These are phyloP conservation scores for Cossypha polioptera DNA, from an alignment of 2,797 vertebrate species.

Conservation along the genomic window DNA sequence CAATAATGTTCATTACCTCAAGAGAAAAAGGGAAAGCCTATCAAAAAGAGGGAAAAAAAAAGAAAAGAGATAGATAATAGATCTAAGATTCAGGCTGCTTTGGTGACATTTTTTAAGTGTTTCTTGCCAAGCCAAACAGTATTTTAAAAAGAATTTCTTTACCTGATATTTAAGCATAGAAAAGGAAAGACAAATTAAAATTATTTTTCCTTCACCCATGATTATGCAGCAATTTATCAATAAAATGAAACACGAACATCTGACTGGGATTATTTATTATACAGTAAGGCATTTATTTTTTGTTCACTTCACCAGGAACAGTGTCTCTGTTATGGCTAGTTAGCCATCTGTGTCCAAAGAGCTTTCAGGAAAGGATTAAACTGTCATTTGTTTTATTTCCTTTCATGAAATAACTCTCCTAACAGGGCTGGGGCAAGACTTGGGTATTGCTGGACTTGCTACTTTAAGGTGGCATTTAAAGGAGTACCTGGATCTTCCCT, in stretches of 20 bases:
- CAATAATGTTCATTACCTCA: conserved; percentile 15
- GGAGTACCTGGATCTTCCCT: not conserved
- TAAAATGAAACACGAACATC: conserved; percentile 14
- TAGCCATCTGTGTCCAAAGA: conserved; percentile 43
- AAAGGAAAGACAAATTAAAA: conserved; percentile 26
- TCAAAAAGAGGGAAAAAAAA: not conserved
- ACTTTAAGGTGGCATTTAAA: not conserved
- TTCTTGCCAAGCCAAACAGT: conserved; percentile 37
- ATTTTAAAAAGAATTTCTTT: not conserved
- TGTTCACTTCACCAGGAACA: conserved; percentile 10
- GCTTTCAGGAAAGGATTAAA: conserved; percentile 61
- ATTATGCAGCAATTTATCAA: conserved; percentile 58
- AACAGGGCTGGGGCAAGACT: not conserved
- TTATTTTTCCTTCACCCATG: conserved; percentile 27
- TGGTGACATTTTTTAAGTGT: not conserved
- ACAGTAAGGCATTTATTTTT: conserved; percentile 34
- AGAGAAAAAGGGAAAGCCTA: conserved; percentile 3
- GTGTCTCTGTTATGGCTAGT: conserved; percentile 41
- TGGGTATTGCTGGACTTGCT: not conserved
- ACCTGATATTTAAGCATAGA: not conserved
- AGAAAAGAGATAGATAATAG: not conserved
- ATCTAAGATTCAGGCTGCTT: not conserved
- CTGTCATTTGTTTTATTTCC: conserved; percentile 53
- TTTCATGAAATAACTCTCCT: conserved; percentile 31
- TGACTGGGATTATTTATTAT: conserved; percentile 56